Evolutionary conservation across 2,797 vertebrate genomes (phyloP).

Genomic region (Chanos chanos): DNA sequence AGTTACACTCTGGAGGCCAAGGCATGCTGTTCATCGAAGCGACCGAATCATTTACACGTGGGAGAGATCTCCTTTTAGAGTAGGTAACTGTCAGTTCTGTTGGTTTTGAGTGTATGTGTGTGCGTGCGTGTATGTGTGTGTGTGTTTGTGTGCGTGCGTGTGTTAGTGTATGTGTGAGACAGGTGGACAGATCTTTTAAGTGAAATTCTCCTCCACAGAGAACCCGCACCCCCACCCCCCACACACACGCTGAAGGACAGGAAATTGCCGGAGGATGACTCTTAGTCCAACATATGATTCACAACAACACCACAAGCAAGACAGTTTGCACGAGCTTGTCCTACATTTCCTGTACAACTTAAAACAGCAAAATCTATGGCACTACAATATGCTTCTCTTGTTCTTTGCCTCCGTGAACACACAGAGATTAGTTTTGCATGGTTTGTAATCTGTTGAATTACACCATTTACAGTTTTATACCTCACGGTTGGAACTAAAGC

Average conservation of each 20-base stretch:
- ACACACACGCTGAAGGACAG: slow-evolving; percentile 16
- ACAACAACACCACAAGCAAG: slow-evolving; percentile 56
- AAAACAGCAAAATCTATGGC: slow-evolving; percentile 51
- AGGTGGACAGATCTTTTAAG: background rate
- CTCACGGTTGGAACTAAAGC: no score
- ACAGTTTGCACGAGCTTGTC: slow-evolving; percentile 63
- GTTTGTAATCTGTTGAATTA: no score
- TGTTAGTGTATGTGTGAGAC: background rate
- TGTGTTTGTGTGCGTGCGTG: background rate
- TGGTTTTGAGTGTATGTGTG: background rate
- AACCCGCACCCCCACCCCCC: no score
- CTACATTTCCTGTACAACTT: slow-evolving; percentile 56
- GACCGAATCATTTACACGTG: slow-evolving; percentile 1
- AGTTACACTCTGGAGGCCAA: slow-evolving; percentile 55
- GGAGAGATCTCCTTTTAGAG: slow-evolving; percentile 35
- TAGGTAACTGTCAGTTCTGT: background rate
- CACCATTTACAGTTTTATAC: no score
- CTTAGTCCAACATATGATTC: slow-evolving; percentile 10
- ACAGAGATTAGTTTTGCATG: no score
- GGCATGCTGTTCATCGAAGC: slow-evolving; percentile 47
- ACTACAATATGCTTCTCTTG: slow-evolving; percentile 61
- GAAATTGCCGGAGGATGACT: slow-evolving; percentile 16
- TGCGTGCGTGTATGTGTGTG: background rate
- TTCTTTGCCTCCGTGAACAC: slow-evolving; percentile 37
- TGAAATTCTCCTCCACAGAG: background rate